Base-by-base conservation (phyloP, 1,140 invertebrate species). In the Aphidius gifuensis region DNA sequence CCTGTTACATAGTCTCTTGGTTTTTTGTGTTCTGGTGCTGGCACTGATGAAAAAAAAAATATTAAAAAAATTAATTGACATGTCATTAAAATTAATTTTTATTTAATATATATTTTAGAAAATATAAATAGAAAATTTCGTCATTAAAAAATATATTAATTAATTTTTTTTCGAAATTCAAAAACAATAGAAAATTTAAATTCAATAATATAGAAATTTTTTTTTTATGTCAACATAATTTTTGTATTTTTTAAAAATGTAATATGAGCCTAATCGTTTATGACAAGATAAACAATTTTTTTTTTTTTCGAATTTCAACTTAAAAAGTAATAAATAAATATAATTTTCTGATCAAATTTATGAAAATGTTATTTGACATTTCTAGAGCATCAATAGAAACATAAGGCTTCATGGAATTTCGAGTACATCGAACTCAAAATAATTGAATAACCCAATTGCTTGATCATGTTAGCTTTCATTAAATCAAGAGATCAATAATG, bases 1-100 rank as follows among this genome's bases (percentile, higher is more conserved):
- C 90, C 90, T 72, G 86, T 86, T 69, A 93, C 89, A 76, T 92
- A 93, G 73, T 92, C 88, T 61, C 88, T 87, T 39, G 88, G 84
- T 68, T 88, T 90, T 79, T 91, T 92, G 68, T 87, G 84, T 66
- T 88, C 86, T 51, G 86, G 85, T 73, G 84, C 83, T 78, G 88
- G 86, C 80, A 88, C 87, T 87, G 74, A 65, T 32, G 1, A 32
- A 32, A 32, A 82, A 71, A 64, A 32, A 59, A 66, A 58, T 59
- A 65, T 45, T 61, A 67, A 62, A 51, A 61, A 71, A 63, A 63
- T 44, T 11, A 44, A 3, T 44, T 56, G 9, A 56, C 38, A 49
- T 62, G 21, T 38, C 16, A 16, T 57, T 40, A 40, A 45, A 60
- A 39, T 39, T 56, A 9, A n/a, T 50, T 50, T 32, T 16, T 16